These are phyloP conservation scores for Trematocara stigmaticum DNA, from an alignment of 2,113 vertebrate genomes.

Conservation along the genomic window DNA sequence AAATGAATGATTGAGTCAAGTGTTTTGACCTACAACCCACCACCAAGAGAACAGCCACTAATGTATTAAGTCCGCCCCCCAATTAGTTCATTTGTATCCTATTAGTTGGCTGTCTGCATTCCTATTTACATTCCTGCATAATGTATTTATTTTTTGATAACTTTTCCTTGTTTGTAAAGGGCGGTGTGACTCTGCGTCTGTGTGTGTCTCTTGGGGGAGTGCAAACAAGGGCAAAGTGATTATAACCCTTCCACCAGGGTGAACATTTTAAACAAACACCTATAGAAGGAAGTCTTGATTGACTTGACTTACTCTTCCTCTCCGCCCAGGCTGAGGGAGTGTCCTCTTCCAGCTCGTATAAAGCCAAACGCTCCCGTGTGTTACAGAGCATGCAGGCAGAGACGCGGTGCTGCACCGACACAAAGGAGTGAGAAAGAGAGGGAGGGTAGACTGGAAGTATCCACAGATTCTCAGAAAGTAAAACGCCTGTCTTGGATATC, in stretches of 20 bases:
- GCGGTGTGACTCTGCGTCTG: background rate
- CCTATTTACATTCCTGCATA: slow-evolving; percentile 19
- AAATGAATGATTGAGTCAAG: background rate
- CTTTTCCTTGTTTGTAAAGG: background rate
- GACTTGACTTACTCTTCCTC: slow-evolving; percentile 42
- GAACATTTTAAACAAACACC: slow-evolving; percentile 69
- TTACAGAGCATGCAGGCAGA: background rate
- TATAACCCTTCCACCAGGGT: slow-evolving; percentile 36
- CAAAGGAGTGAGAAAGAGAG: background rate
- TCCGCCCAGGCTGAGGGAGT: slow-evolving; percentile 47
- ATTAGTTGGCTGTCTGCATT: background rate
- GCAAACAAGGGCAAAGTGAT: slow-evolving; percentile 22
- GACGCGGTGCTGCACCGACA: background rate
- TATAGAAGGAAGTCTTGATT: slow-evolving; percentile 63
- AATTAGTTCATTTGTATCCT: background rate
- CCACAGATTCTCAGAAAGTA: background rate
- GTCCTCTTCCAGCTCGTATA: slow-evolving; percentile 66
- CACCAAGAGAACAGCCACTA: background rate
- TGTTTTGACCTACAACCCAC: background rate
- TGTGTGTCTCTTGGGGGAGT: background rate
- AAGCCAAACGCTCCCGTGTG: slow-evolving; percentile 67
- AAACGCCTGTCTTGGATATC: background rate
- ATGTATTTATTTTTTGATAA: slow-evolving; percentile 23
- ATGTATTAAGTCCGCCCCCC: background rate
- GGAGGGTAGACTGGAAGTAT: background rate